phyloP scores from a whole-genome alignment of 2,797 vertebrate genomes.

The Strix occidentalis region DNA sequence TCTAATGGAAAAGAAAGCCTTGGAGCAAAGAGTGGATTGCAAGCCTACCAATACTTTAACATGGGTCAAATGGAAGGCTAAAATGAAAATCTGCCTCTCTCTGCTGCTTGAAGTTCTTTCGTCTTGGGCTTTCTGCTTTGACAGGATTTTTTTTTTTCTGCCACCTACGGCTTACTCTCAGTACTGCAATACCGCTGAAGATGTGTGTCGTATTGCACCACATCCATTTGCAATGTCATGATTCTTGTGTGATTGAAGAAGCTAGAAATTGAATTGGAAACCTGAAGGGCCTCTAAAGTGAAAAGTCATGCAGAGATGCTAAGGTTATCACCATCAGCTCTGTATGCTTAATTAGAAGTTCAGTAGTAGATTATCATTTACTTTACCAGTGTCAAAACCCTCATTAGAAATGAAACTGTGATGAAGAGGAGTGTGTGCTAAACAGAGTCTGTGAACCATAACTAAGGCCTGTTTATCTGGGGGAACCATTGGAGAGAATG shows the following conservation, averaged over 20 bases:
- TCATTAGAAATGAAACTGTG: constrained; percentile 33
- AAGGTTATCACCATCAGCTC: constrained; percentile 33
- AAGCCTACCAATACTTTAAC: background rate
- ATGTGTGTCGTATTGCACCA: background rate
- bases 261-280: constrained; percentile 58
- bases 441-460: constrained; percentile 15
- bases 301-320: constrained; percentile 24
- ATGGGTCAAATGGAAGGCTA: background rate
- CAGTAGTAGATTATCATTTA: constrained; percentile 38
- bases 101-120: background rate
- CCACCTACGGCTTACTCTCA: background rate
- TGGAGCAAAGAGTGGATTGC: background rate
- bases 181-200: background rate
- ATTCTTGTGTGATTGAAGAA: background rate
- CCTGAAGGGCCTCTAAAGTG: background rate
- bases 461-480: constrained; percentile 30
- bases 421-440: constrained; percentile 6
- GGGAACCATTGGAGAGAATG: background rate
- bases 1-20: background rate
- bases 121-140: background rate
- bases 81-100: background rate
- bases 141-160: background rate
- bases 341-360: constrained; percentile 48
- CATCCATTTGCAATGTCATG: constrained; percentile 12
- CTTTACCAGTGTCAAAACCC: constrained; percentile 3